Evolutionary conservation across 2,797 vertebrate species (phyloP).

Genomic region (Micromesistius poutassou): DNA sequence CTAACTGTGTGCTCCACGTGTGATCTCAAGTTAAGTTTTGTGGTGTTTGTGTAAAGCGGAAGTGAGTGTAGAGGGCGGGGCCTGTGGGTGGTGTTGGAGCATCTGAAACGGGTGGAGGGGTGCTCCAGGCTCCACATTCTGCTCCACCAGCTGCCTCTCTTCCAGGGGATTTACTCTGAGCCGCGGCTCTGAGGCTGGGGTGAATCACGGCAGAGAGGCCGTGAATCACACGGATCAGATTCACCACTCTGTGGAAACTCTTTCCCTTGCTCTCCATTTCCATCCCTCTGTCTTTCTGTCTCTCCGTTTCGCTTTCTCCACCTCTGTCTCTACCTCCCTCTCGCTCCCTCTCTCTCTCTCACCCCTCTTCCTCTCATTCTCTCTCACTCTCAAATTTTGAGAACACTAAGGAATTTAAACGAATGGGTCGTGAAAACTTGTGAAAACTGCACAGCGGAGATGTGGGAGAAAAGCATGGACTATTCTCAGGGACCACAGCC

Average conservation of each 20-base stretch:
- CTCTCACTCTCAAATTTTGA: neutral
- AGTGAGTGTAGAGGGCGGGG: too few species aligned
- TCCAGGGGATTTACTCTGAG: slow-evolving; percentile 38
- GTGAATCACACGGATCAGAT: neutral
- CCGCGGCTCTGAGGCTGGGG: slow-evolving; percentile 43
- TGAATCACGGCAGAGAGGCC: slow-evolving; percentile 3
- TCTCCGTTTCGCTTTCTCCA: too few species aligned
- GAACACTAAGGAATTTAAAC: too few species aligned
- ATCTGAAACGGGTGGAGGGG: neutral
- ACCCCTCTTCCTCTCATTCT: neutral
- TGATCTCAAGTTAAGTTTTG: neutral
- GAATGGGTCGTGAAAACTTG: too few species aligned
- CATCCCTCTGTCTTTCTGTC: neutral
- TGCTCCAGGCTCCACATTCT: slow-evolving; percentile 34
- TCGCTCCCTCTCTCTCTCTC: neutral
- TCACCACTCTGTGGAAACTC: neutral
- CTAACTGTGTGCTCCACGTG: too few species aligned
- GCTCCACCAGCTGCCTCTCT: slow-evolving; percentile 59
- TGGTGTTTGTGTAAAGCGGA: neutral
- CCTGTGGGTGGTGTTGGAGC: slow-evolving; percentile 5
- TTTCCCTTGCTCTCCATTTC: neutral
- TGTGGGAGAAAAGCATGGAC: too few species aligned
- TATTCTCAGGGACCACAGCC: too few species aligned
- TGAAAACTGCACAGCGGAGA: too few species aligned
- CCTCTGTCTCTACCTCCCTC: neutral